phyloP scores from a whole-genome alignment of 1,140 invertebrate species.

The fruit fly (Drosophila melanogaster) region Release_6_plus_ISO1_MT NT_033779.5:19403501-19404000 shows the following conservation, averaged over 20 bases:
- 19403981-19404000: constrained; percentile 91
- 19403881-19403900: background rate
- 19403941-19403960: background rate
- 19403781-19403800: background rate
- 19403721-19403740: constrained; percentile 33
- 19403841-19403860: background rate
- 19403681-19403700: constrained; percentile 97
- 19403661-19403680: constrained; percentile 96
- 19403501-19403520: constrained; percentile 55
- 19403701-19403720: constrained; percentile 96
- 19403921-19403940: no score
- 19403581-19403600: constrained; percentile 52
- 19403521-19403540: constrained; percentile 60
- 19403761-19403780: background rate
- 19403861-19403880: background rate
- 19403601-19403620: constrained; percentile 11
- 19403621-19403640: constrained; percentile 92
- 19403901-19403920: background rate
- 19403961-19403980: background rate
- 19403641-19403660: constrained; percentile 94
- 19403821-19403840: background rate
- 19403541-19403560: constrained; percentile 43
- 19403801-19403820: background rate
- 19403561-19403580: constrained; percentile 60
- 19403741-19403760: constrained; percentile 21